A percentile compares a stretch with the other conserved stretches of the same genome.
Evolutionary conservation across 2,797 vertebrate species (phyloP).

Genomic region (Mallotus villosus): DNA sequence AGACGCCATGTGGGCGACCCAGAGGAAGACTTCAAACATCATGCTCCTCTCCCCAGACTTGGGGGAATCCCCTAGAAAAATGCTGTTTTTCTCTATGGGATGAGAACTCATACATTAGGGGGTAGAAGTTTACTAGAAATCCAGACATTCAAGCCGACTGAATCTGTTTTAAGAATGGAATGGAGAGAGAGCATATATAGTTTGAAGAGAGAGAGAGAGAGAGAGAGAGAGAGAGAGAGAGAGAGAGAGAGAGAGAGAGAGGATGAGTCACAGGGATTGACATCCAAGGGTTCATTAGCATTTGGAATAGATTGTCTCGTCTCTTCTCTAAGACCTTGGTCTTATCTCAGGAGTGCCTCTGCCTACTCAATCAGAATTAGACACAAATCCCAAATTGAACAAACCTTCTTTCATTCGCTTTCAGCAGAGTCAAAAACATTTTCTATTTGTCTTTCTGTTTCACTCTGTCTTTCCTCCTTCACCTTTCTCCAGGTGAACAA

Average conservation of each 20-base stretch:
- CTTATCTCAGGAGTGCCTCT: neutral
- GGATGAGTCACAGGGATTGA: neutral
- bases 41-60: slow-evolving; percentile 8
- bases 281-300: slow-evolving; percentile 1
- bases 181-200: too few relatives aligned
- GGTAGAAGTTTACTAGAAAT: neutral
- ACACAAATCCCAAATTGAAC: neutral
- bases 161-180: too few relatives aligned
- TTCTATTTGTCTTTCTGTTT: too few relatives aligned
- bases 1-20: slow-evolving; percentile 31
- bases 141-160: neutral
- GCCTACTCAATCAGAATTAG: slow-evolving; percentile 5
- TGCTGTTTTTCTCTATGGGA: neutral
- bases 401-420: neutral
- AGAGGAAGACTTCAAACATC: slow-evolving; percentile 36
- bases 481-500: neutral
- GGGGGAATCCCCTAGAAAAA: slow-evolving; percentile 29
- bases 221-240: too few relatives aligned
- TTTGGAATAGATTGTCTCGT: slow-evolving; percentile 3
- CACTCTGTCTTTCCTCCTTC: neutral
- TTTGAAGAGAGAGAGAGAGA: too few relatives aligned
- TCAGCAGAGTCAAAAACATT: neutral
- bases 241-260: neutral
- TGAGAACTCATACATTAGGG: neutral
- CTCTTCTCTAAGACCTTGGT: neutral